A percentile compares a stretch with the other conserved stretches of the same genome.
Evolutionary conservation across 1,140 invertebrate species (phyloP).

Genomic region (Cydia splendana): DNA sequence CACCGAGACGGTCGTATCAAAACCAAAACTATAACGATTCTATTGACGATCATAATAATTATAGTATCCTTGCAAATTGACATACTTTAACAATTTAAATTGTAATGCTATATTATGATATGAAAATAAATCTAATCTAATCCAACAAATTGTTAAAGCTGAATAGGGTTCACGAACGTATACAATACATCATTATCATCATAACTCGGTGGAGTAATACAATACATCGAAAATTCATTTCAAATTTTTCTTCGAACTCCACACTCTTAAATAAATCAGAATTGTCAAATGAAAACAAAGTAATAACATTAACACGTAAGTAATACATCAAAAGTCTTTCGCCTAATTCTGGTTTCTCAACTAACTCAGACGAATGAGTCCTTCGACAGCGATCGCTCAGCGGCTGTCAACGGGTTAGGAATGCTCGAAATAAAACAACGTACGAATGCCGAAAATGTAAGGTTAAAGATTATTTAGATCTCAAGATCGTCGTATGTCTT

Average conservation of each 20-base stretch:
- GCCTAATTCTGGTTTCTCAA: constrained; percentile 27
- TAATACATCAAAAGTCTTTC: neutral
- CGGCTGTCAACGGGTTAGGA: constrained; percentile 40
- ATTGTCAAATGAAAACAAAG: neutral
- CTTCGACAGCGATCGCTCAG: constrained; percentile 47
- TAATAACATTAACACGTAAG: neutral
- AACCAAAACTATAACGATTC: too few species aligned
- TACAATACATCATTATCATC: constrained; percentile 3
- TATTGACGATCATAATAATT: too few species aligned
- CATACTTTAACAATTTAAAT: too few species aligned
- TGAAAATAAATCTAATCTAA: too few species aligned
- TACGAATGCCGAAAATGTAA: neutral
- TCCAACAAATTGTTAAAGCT: too few species aligned
- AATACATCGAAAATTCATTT: too few species aligned
- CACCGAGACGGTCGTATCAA: too few species aligned
- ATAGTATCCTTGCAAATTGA: too few species aligned
- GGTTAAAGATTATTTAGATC: neutral
- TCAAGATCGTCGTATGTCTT: too few species aligned
- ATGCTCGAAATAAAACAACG: constrained; percentile 7
- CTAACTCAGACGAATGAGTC: constrained; percentile 42
- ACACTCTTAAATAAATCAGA: neutral
- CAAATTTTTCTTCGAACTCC: neutral
- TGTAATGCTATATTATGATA: too few species aligned
- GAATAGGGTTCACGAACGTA: neutral
- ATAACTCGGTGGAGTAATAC: too few species aligned